These are phyloP conservation scores for Conchocele bisecta DNA, from an alignment of 2,888 invertebrate species.

Conservation along the genomic window DNA sequence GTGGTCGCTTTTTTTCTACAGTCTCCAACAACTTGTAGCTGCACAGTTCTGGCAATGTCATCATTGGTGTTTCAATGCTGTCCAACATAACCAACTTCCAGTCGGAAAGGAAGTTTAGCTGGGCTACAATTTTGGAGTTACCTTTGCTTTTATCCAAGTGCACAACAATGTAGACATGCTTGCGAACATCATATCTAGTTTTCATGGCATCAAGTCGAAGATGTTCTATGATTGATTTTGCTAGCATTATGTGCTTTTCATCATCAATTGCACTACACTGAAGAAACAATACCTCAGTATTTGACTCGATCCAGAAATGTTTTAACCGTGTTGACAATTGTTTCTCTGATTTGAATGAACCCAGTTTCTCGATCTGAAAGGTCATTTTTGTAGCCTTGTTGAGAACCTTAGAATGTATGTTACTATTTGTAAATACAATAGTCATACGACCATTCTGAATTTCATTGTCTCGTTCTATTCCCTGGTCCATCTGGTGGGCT, in stretches of 20 bases:
- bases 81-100: slow-evolving; percentile 62
- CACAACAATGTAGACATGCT: slow-evolving; percentile 44
- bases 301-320: slow-evolving; percentile 49
- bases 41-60: slow-evolving; percentile 29
- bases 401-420: slow-evolving; percentile 41
- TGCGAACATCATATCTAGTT: neutral
- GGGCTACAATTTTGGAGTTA: slow-evolving; percentile 13
- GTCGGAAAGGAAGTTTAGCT: slow-evolving; percentile 59
- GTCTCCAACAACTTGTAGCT: slow-evolving; percentile 30
- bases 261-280: slow-evolving; percentile 60
- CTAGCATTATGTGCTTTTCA: slow-evolving; percentile 55
- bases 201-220: slow-evolving; percentile 9
- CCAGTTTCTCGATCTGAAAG: slow-evolving; percentile 55
- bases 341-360: slow-evolving; percentile 66
- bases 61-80: slow-evolving; percentile 38
- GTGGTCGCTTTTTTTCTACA: slow-evolving; percentile 26
- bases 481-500: neutral
- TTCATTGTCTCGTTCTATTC: no score
- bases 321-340: slow-evolving; percentile 47
- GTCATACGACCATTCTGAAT: slow-evolving; percentile 10
- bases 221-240: slow-evolving; percentile 54
- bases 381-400: neutral
- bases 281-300: slow-evolving; percentile 41
- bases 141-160: slow-evolving; percentile 34
- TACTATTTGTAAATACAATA: slow-evolving; percentile 60